phyloP scores from a whole-genome alignment of 2,113 vertebrate species.

The Barnardius zonarius region DNA sequence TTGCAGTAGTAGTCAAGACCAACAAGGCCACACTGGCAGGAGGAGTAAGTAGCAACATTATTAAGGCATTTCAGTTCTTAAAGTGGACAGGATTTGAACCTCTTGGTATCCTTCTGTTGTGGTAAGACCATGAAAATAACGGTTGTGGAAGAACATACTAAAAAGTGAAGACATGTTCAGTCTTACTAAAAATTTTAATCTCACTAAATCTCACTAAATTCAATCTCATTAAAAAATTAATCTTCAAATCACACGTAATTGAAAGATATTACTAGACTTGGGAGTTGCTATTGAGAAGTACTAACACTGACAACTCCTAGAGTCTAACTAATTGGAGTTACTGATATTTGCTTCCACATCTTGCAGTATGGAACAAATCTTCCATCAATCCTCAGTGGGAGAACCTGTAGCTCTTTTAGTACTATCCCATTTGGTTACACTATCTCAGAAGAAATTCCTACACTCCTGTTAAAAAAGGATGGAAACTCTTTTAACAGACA shows the following conservation, averaged over 20 bases:
- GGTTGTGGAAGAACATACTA: not conserved
- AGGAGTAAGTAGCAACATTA: constrained; percentile 80
- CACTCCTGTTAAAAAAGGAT: not conserved
- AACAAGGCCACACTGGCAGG: constrained; percentile 67
- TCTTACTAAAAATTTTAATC: not conserved
- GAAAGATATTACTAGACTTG: not conserved
- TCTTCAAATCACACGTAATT: not conserved
- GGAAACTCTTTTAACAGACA: not conserved
- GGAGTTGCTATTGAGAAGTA: not conserved
- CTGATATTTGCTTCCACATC: not conserved
- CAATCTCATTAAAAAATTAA: not conserved
- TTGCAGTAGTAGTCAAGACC: constrained; percentile 70
- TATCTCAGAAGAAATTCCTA: not conserved
- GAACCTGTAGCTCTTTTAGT: not conserved
- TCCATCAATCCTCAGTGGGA: not conserved
- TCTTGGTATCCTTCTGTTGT: not conserved
- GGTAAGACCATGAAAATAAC: not conserved
- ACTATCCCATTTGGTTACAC: not conserved
- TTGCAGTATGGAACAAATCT: not conserved
- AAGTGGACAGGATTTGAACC: not conserved
- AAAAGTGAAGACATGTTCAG: not conserved
- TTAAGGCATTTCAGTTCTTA: not conserved
- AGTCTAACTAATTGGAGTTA: not conserved
- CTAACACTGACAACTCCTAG: not conserved
- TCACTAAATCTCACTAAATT: not conserved